A percentile compares a stretch with the other conserved stretches of the same genome.
Conservation (phyloP, 2,113 vertebrate genomes). For the Alligator mississippiensis region DNA sequence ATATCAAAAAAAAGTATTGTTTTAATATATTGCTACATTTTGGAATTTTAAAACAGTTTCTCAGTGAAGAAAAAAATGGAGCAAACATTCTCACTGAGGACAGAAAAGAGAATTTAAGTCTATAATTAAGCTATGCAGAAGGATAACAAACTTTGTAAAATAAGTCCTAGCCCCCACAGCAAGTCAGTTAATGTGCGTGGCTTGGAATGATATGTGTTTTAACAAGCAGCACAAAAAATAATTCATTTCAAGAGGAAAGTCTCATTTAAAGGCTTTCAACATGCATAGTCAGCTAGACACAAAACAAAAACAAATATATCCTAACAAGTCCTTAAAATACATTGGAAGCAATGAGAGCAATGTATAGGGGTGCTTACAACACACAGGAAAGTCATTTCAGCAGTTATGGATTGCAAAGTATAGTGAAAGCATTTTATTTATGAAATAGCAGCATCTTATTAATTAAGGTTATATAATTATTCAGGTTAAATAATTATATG, state of each 20-base stretch:
- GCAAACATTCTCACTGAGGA: slow-evolving; percentile 15
- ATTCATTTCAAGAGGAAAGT: slow-evolving; percentile 43
- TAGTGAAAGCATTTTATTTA: slow-evolving; percentile 50
- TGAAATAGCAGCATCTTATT: neutral
- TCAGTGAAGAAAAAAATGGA: fast-evolving
- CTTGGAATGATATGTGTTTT: slow-evolving; percentile 58
- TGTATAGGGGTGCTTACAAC: slow-evolving; percentile 51
- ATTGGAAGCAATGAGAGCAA: slow-evolving; percentile 36
- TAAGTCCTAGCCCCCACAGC: slow-evolving; percentile 49
- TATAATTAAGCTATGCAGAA: slow-evolving; percentile 59
- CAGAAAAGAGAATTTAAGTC: slow-evolving; percentile 47
- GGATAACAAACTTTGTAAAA: slow-evolving; percentile 54
- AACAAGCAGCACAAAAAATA: slow-evolving; percentile 52
- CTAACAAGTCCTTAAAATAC: slow-evolving; percentile 57
- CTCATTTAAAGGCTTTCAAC: slow-evolving; percentile 38
- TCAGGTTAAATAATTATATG: slow-evolving; percentile 30
- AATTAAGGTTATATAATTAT: neutral
- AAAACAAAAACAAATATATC: slow-evolving; percentile 46
- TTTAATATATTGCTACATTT: neutral
- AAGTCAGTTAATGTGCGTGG: slow-evolving; percentile 63
- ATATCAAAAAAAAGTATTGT: no score
- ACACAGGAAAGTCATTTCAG: slow-evolving; percentile 59
- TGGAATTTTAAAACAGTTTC: slow-evolving; percentile 26
- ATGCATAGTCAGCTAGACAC: slow-evolving; percentile 53
- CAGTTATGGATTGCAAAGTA: slow-evolving; percentile 36